Conservation (phyloP, 2,113 vertebrate genomes). For the Perccottus glenii region DNA sequence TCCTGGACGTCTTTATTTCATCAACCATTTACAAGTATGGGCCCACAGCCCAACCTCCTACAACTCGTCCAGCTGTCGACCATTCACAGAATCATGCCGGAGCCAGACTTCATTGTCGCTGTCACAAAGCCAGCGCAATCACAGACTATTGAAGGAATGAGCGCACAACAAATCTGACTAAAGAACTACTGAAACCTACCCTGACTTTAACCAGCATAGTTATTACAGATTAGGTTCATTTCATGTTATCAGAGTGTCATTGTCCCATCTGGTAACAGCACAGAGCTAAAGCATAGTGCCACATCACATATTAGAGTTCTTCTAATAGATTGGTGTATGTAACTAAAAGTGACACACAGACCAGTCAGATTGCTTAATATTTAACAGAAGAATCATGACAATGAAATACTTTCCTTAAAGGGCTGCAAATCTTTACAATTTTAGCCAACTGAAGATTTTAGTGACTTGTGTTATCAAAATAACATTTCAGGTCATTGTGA, state of each 20-base stretch:
- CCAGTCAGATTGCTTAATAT: background rate
- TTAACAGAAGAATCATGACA: too few relatives aligned
- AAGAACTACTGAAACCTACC: slow-evolving; percentile 30
- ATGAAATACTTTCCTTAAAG: too few relatives aligned
- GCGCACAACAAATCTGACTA: slow-evolving; percentile 58
- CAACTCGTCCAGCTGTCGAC: slow-evolving; percentile 53
- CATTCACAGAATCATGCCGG: slow-evolving; percentile 35
- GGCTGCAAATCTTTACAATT: too few relatives aligned
- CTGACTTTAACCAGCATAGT: slow-evolving; percentile 11
- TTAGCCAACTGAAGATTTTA: too few relatives aligned
- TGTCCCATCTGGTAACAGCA: background rate
- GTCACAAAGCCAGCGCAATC: slow-evolving; percentile 58
- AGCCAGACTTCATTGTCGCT: slow-evolving; percentile 62
- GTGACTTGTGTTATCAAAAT: background rate
- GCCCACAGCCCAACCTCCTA: slow-evolving; percentile 33
- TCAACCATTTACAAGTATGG: slow-evolving; percentile 55
- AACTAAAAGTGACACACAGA: background rate
- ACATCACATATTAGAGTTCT: background rate
- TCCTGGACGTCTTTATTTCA: slow-evolving; percentile 46
- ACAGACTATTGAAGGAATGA: slow-evolving; percentile 57
- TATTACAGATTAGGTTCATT: slow-evolving; percentile 37
- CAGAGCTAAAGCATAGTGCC: background rate
- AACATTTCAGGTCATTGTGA: background rate
- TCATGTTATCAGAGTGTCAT: slow-evolving; percentile 25
- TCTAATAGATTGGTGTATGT: background rate